Evolutionary conservation across 2,113 vertebrate species (phyloP).

Genomic region (Gobio gobio): DNA sequence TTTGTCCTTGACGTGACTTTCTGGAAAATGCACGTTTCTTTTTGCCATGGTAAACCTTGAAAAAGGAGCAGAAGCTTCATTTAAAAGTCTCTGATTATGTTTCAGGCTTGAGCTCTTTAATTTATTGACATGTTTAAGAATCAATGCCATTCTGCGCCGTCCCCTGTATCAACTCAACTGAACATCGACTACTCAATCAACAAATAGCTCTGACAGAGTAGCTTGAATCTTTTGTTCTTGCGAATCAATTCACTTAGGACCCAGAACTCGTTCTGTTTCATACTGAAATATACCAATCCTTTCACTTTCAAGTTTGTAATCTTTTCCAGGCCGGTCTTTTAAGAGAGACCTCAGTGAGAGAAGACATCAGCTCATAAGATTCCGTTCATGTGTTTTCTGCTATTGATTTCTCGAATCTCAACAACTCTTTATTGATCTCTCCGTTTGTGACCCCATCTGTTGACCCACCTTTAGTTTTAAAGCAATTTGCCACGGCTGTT

Average conservation of each 20-base stretch:
- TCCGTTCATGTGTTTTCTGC: constrained; percentile 24
- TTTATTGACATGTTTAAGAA: neutral
- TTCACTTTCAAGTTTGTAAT: constrained; percentile 49
- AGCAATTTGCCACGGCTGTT: constrained; percentile 44
- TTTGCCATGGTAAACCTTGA: neutral
- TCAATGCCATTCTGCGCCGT: neutral
- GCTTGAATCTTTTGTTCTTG: constrained; percentile 20
- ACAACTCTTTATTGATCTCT: constrained; percentile 50
- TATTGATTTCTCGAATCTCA: constrained; percentile 55
- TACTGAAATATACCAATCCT: constrained; percentile 39
- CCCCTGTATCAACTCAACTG: neutral
- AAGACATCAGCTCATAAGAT: constrained; percentile 41
- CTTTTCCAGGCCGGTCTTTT: constrained; percentile 37
- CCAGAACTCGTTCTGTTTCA: constrained; percentile 37
- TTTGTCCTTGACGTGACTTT: constrained; percentile 12
- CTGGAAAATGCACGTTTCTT: neutral
- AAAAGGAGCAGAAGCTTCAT: neutral
- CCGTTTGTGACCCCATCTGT: constrained; percentile 51
- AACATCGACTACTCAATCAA: constrained; percentile 14
- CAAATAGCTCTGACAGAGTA: neutral
- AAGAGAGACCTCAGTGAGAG: constrained; percentile 35
- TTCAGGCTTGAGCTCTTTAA: neutral
- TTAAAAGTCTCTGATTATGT: neutral
- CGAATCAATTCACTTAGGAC: constrained; percentile 14
- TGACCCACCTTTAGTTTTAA: constrained; percentile 49